Evolutionary conservation across 2,113 vertebrate species (phyloP).

Genomic region (Pungitius pungitius): DNA sequence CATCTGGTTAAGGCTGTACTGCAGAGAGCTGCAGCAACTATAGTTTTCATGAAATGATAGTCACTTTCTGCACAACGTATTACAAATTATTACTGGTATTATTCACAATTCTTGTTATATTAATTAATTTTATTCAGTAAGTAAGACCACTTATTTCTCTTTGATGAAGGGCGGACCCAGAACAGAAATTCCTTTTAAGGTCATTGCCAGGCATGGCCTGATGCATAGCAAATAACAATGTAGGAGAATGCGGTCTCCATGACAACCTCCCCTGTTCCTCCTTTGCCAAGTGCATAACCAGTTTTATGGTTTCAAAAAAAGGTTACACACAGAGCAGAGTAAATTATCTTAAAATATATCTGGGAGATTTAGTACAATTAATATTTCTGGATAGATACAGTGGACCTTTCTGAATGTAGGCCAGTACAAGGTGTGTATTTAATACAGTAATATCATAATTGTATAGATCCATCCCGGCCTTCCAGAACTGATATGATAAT

Average conservation of each 20-base stretch:
- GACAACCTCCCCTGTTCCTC: constrained; percentile 63
- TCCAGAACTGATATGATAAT: constrained; percentile 43
- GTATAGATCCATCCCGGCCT: constrained; percentile 39
- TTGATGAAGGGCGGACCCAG: constrained; percentile 74
- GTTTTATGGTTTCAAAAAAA: constrained; percentile 36
- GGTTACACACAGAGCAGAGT: constrained; percentile 40
- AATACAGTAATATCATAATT: constrained; percentile 35
- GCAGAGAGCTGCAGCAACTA: constrained; percentile 77
- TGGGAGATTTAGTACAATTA: constrained; percentile 45
- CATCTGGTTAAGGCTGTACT: constrained; percentile 83
- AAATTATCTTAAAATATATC: constrained; percentile 39
- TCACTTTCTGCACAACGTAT: constrained; percentile 86
- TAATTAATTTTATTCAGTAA: constrained; percentile 72
- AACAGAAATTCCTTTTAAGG: constrained; percentile 74
- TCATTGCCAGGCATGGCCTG: constrained; percentile 77
- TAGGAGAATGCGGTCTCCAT: constrained; percentile 65
- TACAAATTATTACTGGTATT: constrained; percentile 76
- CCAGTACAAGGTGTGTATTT: constrained; percentile 37
- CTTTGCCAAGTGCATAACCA: constrained; percentile 38
- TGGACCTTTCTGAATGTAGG: constrained; percentile 34
- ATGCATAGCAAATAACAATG: constrained; percentile 83
- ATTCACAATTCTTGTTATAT: constrained; percentile 76
- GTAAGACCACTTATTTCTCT: constrained; percentile 83
- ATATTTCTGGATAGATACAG: constrained; percentile 40
- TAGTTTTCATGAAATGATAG: constrained; percentile 88